A percentile compares a stretch with the other conserved stretches of the same genome.
These are phyloP conservation scores for Smithornis capensis DNA, from an alignment of 2,113 vertebrate genomes.

Conservation along the genomic window DNA sequence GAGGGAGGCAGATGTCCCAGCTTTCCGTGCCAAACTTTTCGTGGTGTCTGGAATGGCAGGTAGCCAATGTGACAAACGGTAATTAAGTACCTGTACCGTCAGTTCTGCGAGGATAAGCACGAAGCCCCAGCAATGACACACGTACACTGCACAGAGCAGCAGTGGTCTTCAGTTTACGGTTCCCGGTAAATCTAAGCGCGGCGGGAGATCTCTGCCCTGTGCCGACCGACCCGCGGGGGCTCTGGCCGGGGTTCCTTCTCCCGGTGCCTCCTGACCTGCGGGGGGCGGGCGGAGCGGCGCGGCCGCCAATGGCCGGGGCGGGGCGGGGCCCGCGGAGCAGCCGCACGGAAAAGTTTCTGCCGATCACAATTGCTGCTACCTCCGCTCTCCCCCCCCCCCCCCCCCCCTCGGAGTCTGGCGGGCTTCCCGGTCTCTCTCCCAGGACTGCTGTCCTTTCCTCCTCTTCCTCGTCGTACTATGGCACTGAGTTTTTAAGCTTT, in stretches of 20 bases:
- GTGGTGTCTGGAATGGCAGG: neutral
- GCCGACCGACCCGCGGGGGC: neutral
- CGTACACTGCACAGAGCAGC: fast-evolving
- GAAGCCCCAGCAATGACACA: neutral
- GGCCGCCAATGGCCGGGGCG: neutral
- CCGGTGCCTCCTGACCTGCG: neutral
- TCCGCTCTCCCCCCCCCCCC: neutral
- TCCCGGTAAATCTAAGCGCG: neutral
- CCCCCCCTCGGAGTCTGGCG: neutral
- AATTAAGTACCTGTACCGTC: neutral
- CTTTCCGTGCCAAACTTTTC: neutral
- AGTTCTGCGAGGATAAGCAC: neutral
- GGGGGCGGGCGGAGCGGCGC: neutral
- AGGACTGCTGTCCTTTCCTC: neutral
- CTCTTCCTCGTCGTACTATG: neutral
- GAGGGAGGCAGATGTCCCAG: neutral
- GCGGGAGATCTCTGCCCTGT: neutral
- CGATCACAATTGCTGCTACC: conserved; percentile 35
- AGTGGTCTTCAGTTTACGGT: no score
- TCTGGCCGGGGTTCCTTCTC: no score
- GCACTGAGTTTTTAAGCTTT: conserved; percentile 50
- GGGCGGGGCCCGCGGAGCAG: conserved; percentile 46
- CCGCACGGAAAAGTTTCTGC: conserved; percentile 41
- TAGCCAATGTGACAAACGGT: fast-evolving
- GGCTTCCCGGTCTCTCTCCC: neutral